These are phyloP conservation scores for Trichonephila inaurata DNA, from an alignment of 1,140 invertebrate genomes.

Conservation along the genomic window DNA sequence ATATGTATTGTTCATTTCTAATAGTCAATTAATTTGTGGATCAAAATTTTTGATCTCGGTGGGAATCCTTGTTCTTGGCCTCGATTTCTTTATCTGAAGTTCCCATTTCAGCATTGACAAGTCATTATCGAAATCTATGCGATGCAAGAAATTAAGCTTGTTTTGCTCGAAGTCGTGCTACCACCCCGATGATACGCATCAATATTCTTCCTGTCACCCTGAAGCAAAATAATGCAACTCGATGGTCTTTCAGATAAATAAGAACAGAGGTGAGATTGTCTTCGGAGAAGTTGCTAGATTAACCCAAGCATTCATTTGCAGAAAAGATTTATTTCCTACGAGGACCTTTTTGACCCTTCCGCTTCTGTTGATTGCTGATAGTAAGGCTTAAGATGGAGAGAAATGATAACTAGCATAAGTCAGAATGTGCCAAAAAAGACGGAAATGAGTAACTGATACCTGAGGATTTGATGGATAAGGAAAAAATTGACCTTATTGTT, in stretches of 20 bases:
- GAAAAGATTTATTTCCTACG: neutral
- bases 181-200: neutral
- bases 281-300: neutral
- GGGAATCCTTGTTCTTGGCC: neutral
- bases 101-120: too few relatives aligned
- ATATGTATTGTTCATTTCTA: too few relatives aligned
- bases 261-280: neutral
- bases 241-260: neutral
- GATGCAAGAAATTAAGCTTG: neutral
- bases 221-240: neutral
- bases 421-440: neutral
- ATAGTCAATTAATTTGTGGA: too few relatives aligned
- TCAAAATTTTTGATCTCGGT: too few relatives aligned
- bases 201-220: neutral
- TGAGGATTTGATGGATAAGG: neutral
- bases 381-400: neutral
- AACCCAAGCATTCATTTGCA: neutral
- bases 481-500: neutral
- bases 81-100: neutral
- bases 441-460: neutral
- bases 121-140: neutral
- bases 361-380: slow-evolving; percentile 19
- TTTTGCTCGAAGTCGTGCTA: neutral
- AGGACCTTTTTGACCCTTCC: neutral
- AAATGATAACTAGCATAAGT: neutral